Conservation (phyloP, 1,140 invertebrate genomes). For the Diachasmimorpha longicaudata region DNA sequence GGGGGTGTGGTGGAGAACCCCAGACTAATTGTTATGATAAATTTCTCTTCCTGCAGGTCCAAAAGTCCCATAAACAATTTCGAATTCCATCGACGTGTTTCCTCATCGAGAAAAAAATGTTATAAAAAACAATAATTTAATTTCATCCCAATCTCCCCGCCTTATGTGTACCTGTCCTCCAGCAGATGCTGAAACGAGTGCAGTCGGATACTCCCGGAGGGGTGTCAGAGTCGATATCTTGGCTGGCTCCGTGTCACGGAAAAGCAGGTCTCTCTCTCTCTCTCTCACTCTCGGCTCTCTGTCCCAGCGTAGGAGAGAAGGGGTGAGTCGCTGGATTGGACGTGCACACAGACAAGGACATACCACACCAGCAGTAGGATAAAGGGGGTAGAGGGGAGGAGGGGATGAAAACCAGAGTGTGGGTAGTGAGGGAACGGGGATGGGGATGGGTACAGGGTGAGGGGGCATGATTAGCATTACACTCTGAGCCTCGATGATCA, state of each 20-base stretch:
- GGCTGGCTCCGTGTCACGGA: conserved; percentile 53
- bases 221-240: conserved; percentile 61
- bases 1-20: too few relatives aligned
- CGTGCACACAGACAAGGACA: conserved; percentile 19
- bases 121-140: not conserved
- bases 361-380: conserved; percentile 18
- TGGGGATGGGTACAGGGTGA: conserved; percentile 3
- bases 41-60: too few relatives aligned
- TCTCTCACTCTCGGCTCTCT: not conserved
- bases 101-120: too few relatives aligned
- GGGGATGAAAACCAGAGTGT: conserved; percentile 11
- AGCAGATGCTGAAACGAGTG: conserved; percentile 8
- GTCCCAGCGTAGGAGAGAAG: conserved; percentile 23
- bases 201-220: conserved; percentile 22
- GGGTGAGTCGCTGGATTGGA: conserved; percentile 18
- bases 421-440: not conserved
- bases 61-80: too few relatives aligned
- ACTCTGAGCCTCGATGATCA: conserved; percentile 64
- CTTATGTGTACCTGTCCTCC: conserved; percentile 21
- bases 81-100: too few relatives aligned
- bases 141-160: not conserved
- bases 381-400: conserved; percentile 30
- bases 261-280: conserved; percentile 28
- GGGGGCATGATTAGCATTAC: conserved; percentile 63
- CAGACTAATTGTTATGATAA: too few relatives aligned